phyloP scores from a whole-genome alignment of 2,113 vertebrate species.

The Hucho hucho region DNA sequence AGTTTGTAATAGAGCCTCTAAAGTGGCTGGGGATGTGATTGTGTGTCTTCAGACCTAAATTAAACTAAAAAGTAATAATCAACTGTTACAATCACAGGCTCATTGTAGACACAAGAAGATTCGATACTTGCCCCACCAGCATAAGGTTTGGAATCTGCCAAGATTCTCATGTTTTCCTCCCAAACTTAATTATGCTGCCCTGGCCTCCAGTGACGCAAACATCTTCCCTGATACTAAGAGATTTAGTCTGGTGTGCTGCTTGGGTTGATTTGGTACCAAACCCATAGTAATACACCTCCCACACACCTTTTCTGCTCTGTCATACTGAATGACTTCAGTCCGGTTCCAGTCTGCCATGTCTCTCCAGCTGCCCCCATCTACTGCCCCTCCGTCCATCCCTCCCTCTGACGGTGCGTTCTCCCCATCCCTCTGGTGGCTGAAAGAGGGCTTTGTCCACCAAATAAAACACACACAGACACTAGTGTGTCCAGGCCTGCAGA shows the following conservation, averaged over 20 bases:
- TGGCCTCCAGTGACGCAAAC: too few species aligned
- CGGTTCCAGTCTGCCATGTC: conserved; percentile 11
- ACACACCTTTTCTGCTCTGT: background rate
- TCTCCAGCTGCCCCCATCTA: conserved; percentile 25
- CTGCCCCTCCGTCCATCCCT: background rate
- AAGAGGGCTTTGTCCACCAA: conserved; percentile 40
- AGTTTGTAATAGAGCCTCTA: background rate
- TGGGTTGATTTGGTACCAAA: background rate
- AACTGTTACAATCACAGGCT: too few species aligned
- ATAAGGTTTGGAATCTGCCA: too few species aligned
- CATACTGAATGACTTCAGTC: conserved; percentile 29
- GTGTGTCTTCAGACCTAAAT: background rate
- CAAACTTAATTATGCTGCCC: too few species aligned
- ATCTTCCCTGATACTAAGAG: too few species aligned
- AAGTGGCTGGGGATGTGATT: background rate
- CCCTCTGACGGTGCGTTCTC: background rate
- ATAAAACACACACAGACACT: conserved; percentile 29
- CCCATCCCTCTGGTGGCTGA: conserved; percentile 20
- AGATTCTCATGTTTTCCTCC: too few species aligned
- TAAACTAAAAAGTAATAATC: too few species aligned
- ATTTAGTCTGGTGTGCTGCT: too few species aligned
- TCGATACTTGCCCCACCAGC: too few species aligned
- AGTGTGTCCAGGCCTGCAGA: conserved; percentile 9
- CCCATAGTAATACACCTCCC: background rate
- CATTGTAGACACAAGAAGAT: too few species aligned